A percentile compares a stretch with the other conserved stretches of the same genome.
Conservation (phyloP, 2,797 vertebrate genomes). For the Psittacula derbiana region DNA sequence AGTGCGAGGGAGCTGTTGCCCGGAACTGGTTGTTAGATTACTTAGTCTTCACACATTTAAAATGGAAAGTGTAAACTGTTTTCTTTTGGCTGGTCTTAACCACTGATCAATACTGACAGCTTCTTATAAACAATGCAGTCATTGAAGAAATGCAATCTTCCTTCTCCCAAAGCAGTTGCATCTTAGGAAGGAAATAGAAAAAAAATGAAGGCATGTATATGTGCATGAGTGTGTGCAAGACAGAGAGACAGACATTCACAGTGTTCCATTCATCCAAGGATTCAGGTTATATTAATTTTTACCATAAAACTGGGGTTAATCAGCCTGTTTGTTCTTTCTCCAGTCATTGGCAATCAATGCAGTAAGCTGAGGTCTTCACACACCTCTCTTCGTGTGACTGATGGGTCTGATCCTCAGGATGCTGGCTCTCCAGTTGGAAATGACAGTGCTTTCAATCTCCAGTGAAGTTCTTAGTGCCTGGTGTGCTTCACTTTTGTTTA, state of each 20-base stretch:
- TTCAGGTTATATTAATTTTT: neutral
- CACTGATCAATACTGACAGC: conserved; percentile 35
- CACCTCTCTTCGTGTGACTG: neutral
- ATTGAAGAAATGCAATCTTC: neutral
- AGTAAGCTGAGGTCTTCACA: neutral
- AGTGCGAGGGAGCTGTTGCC: neutral
- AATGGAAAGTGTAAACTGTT: conserved; percentile 2
- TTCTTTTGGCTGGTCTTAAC: neutral
- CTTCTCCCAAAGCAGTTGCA: neutral
- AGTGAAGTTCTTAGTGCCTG: accelerated
- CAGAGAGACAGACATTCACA: neutral
- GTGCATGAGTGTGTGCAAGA: neutral
- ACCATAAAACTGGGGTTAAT: neutral
- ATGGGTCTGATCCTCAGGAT: neutral
- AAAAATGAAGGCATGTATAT: neutral
- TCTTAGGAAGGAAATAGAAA: neutral
- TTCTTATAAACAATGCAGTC: conserved; percentile 38
- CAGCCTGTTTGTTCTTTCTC: neutral
- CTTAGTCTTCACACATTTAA: conserved; percentile 9
- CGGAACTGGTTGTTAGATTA: neutral
- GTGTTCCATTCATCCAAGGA: neutral
- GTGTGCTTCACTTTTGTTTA: accelerated
- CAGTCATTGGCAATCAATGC: neutral
- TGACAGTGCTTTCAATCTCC: neutral
- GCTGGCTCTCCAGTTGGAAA: neutral